Evolutionary conservation across 1,140 invertebrate genomes (phyloP), one percentile per base, ranked within the genome.

Genomic region (Drosophila santomea): DNA sequence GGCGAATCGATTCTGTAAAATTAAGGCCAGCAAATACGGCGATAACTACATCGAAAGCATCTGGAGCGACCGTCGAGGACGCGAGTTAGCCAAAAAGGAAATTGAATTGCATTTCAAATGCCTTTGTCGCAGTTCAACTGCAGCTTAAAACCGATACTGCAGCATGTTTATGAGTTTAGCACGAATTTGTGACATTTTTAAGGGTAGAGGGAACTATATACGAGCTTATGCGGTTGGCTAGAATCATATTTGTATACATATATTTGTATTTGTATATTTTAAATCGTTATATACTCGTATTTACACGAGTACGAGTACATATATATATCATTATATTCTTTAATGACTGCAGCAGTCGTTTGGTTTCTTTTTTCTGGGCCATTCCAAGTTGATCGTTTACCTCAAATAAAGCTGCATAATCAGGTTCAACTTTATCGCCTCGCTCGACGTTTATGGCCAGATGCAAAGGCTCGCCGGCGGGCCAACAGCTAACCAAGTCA

Each of bases 31-130:
- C 59, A 79, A 67, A 67, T 86, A 66, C 68, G n/a, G 48, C n/a
- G 48, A 51, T 35, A 58, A 48, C 20, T 73, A 78, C 78, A 86
- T 51, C 48, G 47, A 66, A 32, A 54, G 25, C 56, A 72, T 11
- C 3, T 32, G 17, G 28, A 39, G 61, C 23, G 38, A 55, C 44
- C 41, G 43, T n/a, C 67, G 61, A 69, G 74, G 63, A 60, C 61
- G 36, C 15, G 28, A 39, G 43, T 35, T 55, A 23, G 51, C 23
- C 36, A 47, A 59, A 85, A 68, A 74, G 72, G 72, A 89, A 83
- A 86, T 88, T 79, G 75, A 80, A 89, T 83, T 83, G 83, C 83
- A 88, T 89, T 88, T 67, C 41, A 63, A 88, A 88, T 77, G 79
- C 83, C 88, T 74, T 79, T 83, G 75, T 66, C 56, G 62, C 52